Evolutionary conservation across 2,888 invertebrate species (phyloP).

Genomic region (Luffia ferchaultella): DNA sequence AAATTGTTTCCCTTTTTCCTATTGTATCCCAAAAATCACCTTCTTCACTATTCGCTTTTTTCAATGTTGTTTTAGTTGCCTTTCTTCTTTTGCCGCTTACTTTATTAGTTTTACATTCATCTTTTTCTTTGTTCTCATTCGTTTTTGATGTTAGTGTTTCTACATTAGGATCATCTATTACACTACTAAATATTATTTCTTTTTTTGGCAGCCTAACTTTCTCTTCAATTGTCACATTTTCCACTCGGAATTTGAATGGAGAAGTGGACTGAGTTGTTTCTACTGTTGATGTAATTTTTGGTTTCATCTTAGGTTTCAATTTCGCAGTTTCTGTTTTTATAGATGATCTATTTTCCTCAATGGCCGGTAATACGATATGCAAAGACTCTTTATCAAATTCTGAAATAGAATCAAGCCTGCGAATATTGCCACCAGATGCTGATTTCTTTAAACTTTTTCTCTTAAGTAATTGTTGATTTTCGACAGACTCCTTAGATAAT

Average conservation of each 20-base stretch:
- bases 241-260: constrained; percentile 61
- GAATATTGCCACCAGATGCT: constrained; percentile 45
- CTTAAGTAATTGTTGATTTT: constrained; percentile 28
- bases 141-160: constrained; percentile 2
- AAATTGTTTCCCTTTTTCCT: constrained; percentile 71
- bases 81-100: constrained; percentile 25
- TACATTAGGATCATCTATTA: constrained; percentile 22
- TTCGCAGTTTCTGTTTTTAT: constrained; percentile 22
- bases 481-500: constrained; percentile 25
- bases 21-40: constrained; percentile 73
- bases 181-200: constrained; percentile 41
- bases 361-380: constrained; percentile 34
- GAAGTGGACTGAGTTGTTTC: constrained; percentile 52
- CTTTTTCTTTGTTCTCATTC: background rate
- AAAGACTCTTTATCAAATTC: constrained; percentile 41
- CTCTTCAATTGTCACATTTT: constrained; percentile 69
- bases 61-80: constrained; percentile 17
- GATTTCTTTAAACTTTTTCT: constrained; percentile 49
- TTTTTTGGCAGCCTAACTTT: constrained; percentile 36
- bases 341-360: constrained; percentile 50
- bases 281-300: constrained; percentile 62
- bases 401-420: constrained; percentile 51
- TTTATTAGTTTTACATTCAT: constrained; percentile 10
- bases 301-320: constrained; percentile 44
- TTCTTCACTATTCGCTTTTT: constrained; percentile 20